A percentile compares a stretch with the other conserved stretches of the same genome.
These are phyloP conservation scores for Euclidia mi DNA, from an alignment of 2,888 invertebrate genomes.

Conservation along the genomic window DNA sequence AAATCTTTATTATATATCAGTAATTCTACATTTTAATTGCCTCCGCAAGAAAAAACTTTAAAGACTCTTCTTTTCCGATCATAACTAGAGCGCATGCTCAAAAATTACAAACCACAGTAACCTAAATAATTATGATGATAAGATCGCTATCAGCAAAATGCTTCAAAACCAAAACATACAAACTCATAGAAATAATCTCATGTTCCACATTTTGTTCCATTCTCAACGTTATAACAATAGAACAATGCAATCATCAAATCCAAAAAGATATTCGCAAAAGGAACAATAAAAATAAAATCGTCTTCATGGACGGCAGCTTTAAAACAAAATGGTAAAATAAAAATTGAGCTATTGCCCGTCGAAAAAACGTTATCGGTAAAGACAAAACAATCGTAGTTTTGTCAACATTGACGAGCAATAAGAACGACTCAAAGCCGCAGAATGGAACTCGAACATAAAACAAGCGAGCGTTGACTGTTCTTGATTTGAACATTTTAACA, in stretches of 20 bases:
- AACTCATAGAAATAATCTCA: too few relatives aligned
- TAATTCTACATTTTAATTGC: too few relatives aligned
- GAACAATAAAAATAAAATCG: background rate
- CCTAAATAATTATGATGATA: too few relatives aligned
- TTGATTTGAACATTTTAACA: constrained; percentile 20
- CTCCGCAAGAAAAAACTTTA: too few relatives aligned
- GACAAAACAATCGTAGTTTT: constrained; percentile 27
- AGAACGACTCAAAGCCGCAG: constrained; percentile 1
- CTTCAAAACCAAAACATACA: too few relatives aligned
- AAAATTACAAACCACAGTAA: too few relatives aligned
- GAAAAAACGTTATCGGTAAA: constrained; percentile 35
- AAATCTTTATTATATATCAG: too few relatives aligned
- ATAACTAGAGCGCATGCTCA: too few relatives aligned
- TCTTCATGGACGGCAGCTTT: constrained; percentile 1
- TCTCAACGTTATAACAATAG: background rate
- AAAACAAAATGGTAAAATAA: constrained; percentile 12
- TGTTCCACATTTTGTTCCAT: too few relatives aligned
- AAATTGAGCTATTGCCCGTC: background rate
- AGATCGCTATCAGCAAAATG: too few relatives aligned
- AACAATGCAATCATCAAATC: constrained; percentile 13
- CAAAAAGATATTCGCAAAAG: background rate
- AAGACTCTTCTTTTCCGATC: too few relatives aligned
- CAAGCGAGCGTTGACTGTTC: constrained; percentile 13
- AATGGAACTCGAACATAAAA: constrained; percentile 15
- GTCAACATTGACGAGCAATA: constrained; percentile 27